Evolutionary conservation across 2,797 vertebrate species (phyloP).

Genomic region (Emydoidea blandingii): DNA sequence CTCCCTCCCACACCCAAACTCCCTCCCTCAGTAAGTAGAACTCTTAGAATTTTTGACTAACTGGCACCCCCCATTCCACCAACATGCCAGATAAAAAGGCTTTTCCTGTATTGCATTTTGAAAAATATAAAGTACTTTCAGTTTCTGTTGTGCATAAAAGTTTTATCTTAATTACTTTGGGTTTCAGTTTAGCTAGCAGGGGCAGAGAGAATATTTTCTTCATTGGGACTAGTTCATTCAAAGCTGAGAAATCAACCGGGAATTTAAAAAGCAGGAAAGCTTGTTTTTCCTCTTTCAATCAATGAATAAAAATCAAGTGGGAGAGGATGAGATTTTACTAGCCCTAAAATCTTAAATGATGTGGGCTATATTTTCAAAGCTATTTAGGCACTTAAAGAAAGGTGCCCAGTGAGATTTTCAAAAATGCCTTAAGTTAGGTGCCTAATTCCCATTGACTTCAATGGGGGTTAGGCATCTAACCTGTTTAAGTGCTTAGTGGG

Average conservation of each 20-base stretch:
- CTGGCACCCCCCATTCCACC: too few species aligned
- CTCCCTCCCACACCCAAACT: too few species aligned
- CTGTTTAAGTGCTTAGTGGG: neutral
- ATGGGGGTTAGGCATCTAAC: too few species aligned
- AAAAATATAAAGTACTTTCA: neutral
- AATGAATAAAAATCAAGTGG: neutral
- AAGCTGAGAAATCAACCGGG: neutral
- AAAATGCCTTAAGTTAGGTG: too few species aligned
- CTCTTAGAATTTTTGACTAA: too few species aligned
- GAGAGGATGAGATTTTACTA: neutral
- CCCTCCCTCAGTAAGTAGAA: too few species aligned
- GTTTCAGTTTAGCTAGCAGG: neutral
- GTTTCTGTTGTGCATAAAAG: neutral
- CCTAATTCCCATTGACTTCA: too few species aligned
- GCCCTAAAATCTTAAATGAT: neutral
- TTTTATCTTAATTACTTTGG: neutral
- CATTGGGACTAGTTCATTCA: neutral
- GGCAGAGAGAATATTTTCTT: neutral
- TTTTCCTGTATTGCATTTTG: too few species aligned
- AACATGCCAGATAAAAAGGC: too few species aligned
- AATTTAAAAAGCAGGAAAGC: neutral
- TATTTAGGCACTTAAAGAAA: neutral
- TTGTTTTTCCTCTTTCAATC: neutral
- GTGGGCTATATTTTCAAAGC: neutral
- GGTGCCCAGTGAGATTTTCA: neutral